phyloP scores from a whole-genome alignment of 2,888 invertebrate species.

The Tetheella fluctuosa region DNA sequence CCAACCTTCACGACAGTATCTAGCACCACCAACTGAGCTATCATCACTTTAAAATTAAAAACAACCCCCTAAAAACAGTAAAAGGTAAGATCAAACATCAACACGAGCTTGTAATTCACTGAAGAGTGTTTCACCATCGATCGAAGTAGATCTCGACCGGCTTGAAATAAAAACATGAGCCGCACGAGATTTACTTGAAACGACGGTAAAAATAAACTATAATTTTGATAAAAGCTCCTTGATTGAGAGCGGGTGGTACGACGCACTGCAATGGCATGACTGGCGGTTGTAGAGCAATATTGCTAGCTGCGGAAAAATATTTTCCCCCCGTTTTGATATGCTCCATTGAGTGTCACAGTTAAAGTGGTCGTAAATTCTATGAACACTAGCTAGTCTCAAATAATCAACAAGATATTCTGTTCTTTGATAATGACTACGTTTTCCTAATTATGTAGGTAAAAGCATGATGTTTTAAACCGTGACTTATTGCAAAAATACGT shows the following conservation, averaged over 20 bases:
- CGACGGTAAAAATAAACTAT: constrained; percentile 40
- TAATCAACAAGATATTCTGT: no score
- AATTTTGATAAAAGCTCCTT: neutral
- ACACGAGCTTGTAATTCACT: neutral
- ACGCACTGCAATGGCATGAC: constrained; percentile 37
- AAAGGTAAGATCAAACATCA: neutral
- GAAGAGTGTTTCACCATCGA: constrained; percentile 39
- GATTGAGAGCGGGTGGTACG: constrained; percentile 23
- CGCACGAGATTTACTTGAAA: constrained; percentile 81
- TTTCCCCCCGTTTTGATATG: neutral
- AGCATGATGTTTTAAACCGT: no score
- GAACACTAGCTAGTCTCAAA: no score
- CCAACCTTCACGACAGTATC: neutral
- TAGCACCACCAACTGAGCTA: neutral
- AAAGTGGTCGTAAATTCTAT: no score
- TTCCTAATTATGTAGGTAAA: neutral
- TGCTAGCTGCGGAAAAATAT: constrained; percentile 25
- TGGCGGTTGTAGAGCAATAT: constrained; percentile 33
- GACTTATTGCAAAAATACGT: no score
- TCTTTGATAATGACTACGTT: neutral
- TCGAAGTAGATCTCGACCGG: constrained; percentile 72
- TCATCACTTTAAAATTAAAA: neutral
- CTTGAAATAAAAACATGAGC: constrained; percentile 55
- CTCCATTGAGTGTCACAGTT: neutral
- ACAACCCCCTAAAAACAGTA: neutral